Evolutionary conservation across 64 coral and sea anemone species (phyloP).

Genomic region (Cladopsammia gracilis): DNA sequence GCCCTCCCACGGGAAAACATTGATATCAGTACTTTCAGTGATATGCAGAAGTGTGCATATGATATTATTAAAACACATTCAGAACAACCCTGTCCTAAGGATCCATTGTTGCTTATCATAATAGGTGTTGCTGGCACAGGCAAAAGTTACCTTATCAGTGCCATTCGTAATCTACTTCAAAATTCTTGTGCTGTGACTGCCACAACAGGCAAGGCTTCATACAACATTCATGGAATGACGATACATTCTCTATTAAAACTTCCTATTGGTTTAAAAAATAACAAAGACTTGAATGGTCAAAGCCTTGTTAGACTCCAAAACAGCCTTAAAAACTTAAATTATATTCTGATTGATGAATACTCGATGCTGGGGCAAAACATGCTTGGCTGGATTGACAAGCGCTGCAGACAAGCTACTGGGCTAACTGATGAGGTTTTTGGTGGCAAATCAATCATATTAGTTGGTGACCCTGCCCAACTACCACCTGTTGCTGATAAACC

Average conservation of each 20-base stretch:
- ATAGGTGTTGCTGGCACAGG: slow-evolving; percentile 47
- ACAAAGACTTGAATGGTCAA: slow-evolving; percentile 9
- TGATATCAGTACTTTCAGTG: slow-evolving; percentile 64
- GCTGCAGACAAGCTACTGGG: slow-evolving; percentile 43
- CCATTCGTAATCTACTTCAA: slow-evolving; percentile 39
- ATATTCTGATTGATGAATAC: slow-evolving; percentile 50
- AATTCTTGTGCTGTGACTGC: slow-evolving; percentile 47
- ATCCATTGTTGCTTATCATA: slow-evolving; percentile 28
- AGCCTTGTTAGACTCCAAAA: slow-evolving; percentile 36
- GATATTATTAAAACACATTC: slow-evolving; percentile 38
- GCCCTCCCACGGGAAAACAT: neutral
- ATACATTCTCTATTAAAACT: slow-evolving; percentile 54
- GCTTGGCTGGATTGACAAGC: slow-evolving; percentile 26
- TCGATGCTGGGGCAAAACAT: slow-evolving; percentile 12
- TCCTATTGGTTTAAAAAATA: slow-evolving; percentile 23
- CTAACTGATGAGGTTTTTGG: slow-evolving; percentile 13
- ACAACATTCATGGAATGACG: slow-evolving; percentile 1
- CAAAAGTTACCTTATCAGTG: slow-evolving; percentile 55
- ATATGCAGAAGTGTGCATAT: slow-evolving; percentile 56
- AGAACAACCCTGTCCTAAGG: slow-evolving; percentile 13
- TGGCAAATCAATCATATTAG: slow-evolving; percentile 11
- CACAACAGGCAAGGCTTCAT: slow-evolving; percentile 60
- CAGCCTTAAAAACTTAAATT: neutral
- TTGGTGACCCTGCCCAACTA: slow-evolving; percentile 30
- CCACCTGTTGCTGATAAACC: slow-evolving; percentile 23